Base-by-base conservation (phyloP, 2,113 vertebrate species). In the Cacatua alba region DNA sequence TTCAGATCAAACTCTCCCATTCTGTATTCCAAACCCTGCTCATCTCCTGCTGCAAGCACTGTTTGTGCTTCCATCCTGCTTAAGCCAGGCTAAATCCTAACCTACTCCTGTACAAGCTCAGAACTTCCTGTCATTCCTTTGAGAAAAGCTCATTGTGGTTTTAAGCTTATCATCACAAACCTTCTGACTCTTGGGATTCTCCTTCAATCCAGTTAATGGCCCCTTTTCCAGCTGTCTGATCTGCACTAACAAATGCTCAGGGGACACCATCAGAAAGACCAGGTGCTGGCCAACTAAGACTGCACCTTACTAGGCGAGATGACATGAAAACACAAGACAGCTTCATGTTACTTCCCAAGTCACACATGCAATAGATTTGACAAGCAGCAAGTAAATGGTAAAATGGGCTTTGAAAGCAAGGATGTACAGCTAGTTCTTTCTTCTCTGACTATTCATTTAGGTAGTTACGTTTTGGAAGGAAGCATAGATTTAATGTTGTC, bases 1-100 rank as follows among this genome's bases (percentile, higher is more conserved):
- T 81, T 70, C 64, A 69, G 76, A 77, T 77, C 71, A 70, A 70
- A 77, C 28, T 88, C 21, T 81, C 82, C 68, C 71, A 59, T 77
- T 94, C 86, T 86, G 64, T 88, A 86, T 94, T 97, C 80, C 64
- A 81, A 94, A 83, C 51, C 51, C n/a, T 70, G 20, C 52, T 93
- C 90, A 82, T 79, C 59, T 94, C 59, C 82, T 92, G 69, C 86
- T 91, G 43, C 69, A 92, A 94, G 55, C 60, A 72, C 23, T 41
- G 60, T 95, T 95, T 89, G 80, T 71, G 41, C 72, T 94, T 95
- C 93, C 91, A 88, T 78, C 77, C 69, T 79, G 63, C 82, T 95
- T 92, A 93, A 94, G 88, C 76, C 76, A 78, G 82, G 43, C 83
- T 93, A 96, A 96, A 96, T 94, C 86, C 90, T 85, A 92, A 93